phyloP scores from a whole-genome alignment of 2,888 invertebrate species.

The Drosophila sordidapex region DNA sequence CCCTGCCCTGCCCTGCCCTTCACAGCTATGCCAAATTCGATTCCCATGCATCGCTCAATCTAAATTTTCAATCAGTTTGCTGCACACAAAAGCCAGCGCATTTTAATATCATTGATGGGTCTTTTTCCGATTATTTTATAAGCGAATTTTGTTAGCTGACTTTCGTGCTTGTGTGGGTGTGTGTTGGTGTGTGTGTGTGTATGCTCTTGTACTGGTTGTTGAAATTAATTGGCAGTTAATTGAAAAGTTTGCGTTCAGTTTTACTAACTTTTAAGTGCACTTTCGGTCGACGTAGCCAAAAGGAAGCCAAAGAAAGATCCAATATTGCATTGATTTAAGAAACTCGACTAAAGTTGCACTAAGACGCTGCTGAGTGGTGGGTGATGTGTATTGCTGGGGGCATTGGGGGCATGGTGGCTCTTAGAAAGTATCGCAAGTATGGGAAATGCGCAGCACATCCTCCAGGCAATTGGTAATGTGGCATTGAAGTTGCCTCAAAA shows the following conservation, averaged over 20 bases:
- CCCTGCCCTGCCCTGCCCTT: background rate
- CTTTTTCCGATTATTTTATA: constrained; percentile 5
- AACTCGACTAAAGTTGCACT: constrained; percentile 44
- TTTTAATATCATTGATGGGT: constrained; percentile 45
- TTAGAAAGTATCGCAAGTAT: constrained; percentile 42
- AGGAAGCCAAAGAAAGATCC: background rate
- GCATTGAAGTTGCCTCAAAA: constrained; percentile 58
- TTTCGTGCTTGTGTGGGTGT: background rate
- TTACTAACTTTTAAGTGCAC: constrained; percentile 58
- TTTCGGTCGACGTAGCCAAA: constrained; percentile 6
- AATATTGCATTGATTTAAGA: constrained; percentile 28
- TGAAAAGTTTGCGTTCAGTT: constrained; percentile 63
- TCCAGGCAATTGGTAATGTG: constrained; percentile 71
- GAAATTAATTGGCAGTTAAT: constrained; percentile 77
- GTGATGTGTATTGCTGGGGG: background rate
- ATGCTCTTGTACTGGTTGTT: background rate
- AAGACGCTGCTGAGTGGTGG: background rate
- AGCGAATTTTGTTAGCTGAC: constrained; percentile 12
- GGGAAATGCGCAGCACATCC: constrained; percentile 52
- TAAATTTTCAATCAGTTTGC: constrained; percentile 30
- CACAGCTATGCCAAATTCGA: background rate
- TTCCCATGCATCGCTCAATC: constrained; percentile 1
- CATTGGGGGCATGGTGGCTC: background rate
- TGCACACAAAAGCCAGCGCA: constrained; percentile 14
- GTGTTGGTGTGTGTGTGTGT: background rate